A percentile compares a stretch with the other conserved stretches of the same genome.
These are phyloP conservation scores for Cichlasoma orientale DNA, from an alignment of 2,797 vertebrate species.

Conservation along the genomic window DNA sequence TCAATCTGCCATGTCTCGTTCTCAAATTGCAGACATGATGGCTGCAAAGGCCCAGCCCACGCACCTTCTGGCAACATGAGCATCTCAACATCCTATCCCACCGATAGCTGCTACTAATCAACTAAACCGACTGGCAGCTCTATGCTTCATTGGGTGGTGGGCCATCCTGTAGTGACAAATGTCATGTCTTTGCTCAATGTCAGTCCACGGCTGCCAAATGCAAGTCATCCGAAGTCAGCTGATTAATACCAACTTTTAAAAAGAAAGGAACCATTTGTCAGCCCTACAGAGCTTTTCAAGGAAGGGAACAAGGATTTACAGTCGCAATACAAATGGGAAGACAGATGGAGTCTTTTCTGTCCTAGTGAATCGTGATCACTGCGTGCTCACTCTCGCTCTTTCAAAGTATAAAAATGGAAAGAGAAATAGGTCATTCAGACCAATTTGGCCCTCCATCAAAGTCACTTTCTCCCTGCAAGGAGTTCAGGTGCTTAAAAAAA, in stretches of 20 bases:
- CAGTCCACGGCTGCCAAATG: background rate
- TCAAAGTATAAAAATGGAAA: background rate
- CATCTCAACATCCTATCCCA: background rate
- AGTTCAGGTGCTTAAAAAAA: background rate
- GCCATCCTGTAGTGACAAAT: background rate
- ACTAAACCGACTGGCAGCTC: background rate
- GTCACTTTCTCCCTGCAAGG: background rate
- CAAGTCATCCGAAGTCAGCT: background rate
- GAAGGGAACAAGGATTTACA: slow-evolving; percentile 11
- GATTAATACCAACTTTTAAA: slow-evolving; percentile 6
- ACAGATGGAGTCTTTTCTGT: slow-evolving; percentile 29
- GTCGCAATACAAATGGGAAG: slow-evolving; percentile 12
- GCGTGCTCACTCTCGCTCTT: background rate
- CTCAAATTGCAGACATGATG: slow-evolving; percentile 43
- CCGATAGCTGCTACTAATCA: slow-evolving; percentile 21
- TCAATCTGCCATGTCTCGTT: slow-evolving; percentile 52
- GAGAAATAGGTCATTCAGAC: background rate
- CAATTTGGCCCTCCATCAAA: background rate
- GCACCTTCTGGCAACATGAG: slow-evolving; percentile 35
- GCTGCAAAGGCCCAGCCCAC: slow-evolving; percentile 26
- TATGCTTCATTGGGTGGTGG: background rate
- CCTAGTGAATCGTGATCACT: slow-evolving; percentile 28
- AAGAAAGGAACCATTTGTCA: background rate
- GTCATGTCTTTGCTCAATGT: slow-evolving; percentile 6
- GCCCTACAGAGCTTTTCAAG: background rate